A percentile compares a stretch with the other conserved stretches of the same genome.
Evolutionary conservation across 2,113 vertebrate species (phyloP).

Genomic region (Pollachius pollachius): DNA sequence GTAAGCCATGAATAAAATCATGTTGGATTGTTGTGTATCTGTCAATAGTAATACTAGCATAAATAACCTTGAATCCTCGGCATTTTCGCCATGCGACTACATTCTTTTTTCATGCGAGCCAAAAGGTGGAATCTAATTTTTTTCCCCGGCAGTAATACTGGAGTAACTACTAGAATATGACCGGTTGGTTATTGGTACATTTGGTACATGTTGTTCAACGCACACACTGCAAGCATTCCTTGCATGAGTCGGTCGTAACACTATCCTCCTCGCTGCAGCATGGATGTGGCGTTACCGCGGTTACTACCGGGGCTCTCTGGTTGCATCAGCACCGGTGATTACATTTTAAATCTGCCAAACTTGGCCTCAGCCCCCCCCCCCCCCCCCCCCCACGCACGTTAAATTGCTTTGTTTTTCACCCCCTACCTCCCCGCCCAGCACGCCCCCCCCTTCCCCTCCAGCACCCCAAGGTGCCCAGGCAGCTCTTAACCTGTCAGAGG

Average conservation of each 20-base stretch:
- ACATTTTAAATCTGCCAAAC: conserved; percentile 42
- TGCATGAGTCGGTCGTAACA: no score
- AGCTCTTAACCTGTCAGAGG: conserved; percentile 46
- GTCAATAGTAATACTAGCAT: no score
- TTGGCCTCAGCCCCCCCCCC: conserved; percentile 22
- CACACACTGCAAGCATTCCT: no score
- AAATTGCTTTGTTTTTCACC: conserved; percentile 38
- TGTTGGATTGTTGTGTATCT: no score
- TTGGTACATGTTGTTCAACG: no score
- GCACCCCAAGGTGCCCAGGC: conserved; percentile 31
- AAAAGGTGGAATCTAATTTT: no score
- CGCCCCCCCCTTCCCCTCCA: conserved; percentile 1
- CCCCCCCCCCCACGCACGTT: conserved; percentile 36
- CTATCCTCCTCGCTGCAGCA: background rate
- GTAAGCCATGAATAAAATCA: no score
- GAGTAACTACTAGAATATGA: no score
- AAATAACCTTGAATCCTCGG: no score
- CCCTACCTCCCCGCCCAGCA: conserved; percentile 6
- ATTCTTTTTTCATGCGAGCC: no score
- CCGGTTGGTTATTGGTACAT: no score
- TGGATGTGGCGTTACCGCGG: background rate
- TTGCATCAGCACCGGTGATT: conserved; percentile 37
- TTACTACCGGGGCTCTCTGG: conserved; percentile 24
- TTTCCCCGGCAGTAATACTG: no score
- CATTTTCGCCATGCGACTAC: background rate